Percentiles rank a stretch among this genome's conserved stretches.
Evolutionary conservation across 2,113 vertebrate genomes (phyloP).

Genomic region (Limanda limanda): DNA sequence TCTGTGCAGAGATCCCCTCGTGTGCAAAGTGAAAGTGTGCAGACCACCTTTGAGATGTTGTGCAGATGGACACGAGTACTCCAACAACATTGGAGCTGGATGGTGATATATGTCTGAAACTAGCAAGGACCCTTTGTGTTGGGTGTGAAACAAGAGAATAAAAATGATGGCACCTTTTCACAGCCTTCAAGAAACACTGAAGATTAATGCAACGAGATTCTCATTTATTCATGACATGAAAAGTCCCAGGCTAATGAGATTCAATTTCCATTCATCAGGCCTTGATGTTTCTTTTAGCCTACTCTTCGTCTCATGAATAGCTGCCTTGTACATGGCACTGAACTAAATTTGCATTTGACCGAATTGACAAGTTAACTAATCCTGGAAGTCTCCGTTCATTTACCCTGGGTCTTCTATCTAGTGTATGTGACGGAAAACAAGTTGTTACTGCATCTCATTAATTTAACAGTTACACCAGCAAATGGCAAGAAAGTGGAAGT

Average conservation of each 20-base stretch:
- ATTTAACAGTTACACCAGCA: not conserved
- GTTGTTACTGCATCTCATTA: not conserved
- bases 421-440: not conserved
- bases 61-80: not conserved
- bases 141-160: not conserved
- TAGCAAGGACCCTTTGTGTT: not conserved
- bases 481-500: not conserved
- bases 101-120: not conserved
- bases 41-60: not conserved
- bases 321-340: slow-evolving; percentile 17
- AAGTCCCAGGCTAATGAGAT: slow-evolving; percentile 50
- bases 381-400: not conserved
- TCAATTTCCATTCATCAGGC: slow-evolving; percentile 45
- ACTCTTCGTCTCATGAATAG: slow-evolving; percentile 34
- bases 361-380: slow-evolving; percentile 22
- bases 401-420: not conserved
- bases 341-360: slow-evolving; percentile 42
- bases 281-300: slow-evolving; percentile 27
- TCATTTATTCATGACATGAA: slow-evolving; percentile 62
- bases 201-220: slow-evolving; percentile 36
- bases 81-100: not conserved
- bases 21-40: not conserved
- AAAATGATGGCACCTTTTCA: slow-evolving; percentile 10
- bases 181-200: slow-evolving; percentile 4
- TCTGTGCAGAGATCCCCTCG: not conserved